Percentiles rank a stretch among this genome's conserved stretches.
Conservation (phyloP, 2,797 vertebrate genomes). For the Liparis tanakae region DNA sequence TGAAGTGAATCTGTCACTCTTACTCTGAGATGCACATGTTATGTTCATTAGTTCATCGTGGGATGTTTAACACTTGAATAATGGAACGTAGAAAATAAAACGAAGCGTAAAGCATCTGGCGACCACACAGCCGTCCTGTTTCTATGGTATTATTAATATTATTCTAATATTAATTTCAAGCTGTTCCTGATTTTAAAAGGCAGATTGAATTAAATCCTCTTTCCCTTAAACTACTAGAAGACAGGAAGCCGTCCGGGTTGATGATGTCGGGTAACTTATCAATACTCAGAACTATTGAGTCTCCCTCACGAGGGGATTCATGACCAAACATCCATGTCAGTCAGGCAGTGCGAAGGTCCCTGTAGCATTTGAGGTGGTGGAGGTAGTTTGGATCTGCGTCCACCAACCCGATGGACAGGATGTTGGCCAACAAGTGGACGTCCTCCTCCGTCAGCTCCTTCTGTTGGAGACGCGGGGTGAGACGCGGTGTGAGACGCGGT, state of each 20-base stretch:
- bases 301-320: not conserved
- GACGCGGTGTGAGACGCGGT: too few species aligned
- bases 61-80: not conserved
- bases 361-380: slow-evolving; percentile 82
- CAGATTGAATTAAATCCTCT: not conserved
- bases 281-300: not conserved
- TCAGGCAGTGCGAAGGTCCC: slow-evolving; percentile 72
- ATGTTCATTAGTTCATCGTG: not conserved
- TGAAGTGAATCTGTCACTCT: not conserved
- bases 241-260: not conserved
- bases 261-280: too few species aligned
- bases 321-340: not conserved
- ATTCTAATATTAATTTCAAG: not conserved
- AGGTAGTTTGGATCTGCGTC: slow-evolving; percentile 85
- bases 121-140: not conserved
- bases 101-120: slow-evolving; percentile 13
- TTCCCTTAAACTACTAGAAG: not conserved
- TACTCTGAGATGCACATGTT: not conserved
- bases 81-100: not conserved
- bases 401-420: slow-evolving; percentile 82
- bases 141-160: not conserved
- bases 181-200: not conserved
- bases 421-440: slow-evolving; percentile 75
- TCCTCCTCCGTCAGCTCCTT: slow-evolving; percentile 79
- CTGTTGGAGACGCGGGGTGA: slow-evolving; percentile 42